Evolutionary conservation across 1,140 invertebrate species (phyloP).

Genomic region (Dinoponera quadriceps): DNA sequence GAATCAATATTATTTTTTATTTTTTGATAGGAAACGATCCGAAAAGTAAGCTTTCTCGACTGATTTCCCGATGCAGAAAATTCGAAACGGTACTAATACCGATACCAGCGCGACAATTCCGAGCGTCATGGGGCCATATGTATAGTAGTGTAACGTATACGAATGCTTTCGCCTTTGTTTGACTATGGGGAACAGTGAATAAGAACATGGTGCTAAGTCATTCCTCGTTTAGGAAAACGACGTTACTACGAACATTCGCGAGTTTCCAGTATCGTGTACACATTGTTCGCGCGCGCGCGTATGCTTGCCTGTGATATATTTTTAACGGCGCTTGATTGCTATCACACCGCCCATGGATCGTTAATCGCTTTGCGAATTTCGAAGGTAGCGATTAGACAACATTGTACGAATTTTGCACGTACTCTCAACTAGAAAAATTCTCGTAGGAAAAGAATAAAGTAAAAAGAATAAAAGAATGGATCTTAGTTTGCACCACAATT

Average conservation of each 20-base stretch:
- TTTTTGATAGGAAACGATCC: too few species aligned
- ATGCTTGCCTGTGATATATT: slow-evolving; percentile 50
- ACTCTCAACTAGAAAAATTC: too few species aligned
- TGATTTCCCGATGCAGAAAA: not conserved
- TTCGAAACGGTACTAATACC: not conserved
- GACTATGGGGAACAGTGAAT: not conserved
- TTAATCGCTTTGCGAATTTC: slow-evolving; percentile 19
- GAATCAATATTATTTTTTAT: too few species aligned
- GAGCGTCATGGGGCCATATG: not conserved
- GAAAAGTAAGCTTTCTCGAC: too few species aligned
- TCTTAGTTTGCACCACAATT: too few species aligned
- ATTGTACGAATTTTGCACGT: too few species aligned
- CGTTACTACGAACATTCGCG: slow-evolving; percentile 21
- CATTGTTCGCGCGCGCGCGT: slow-evolving; percentile 13
- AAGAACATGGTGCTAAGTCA: slow-evolving; percentile 46
- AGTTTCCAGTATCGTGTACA: slow-evolving; percentile 15
- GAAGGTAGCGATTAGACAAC: not conserved
- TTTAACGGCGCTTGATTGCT: slow-evolving; percentile 35
- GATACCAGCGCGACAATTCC: not conserved
- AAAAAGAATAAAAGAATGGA: too few species aligned
- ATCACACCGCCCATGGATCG: slow-evolving; percentile 10
- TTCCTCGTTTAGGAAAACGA: not conserved
- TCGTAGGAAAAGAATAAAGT: too few species aligned
- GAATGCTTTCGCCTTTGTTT: slow-evolving; percentile 17
- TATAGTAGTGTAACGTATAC: slow-evolving; percentile 26